These are phyloP conservation scores for Lymantria monacha DNA, from an alignment of 2,888 invertebrate genomes.

Conservation along the genomic window DNA sequence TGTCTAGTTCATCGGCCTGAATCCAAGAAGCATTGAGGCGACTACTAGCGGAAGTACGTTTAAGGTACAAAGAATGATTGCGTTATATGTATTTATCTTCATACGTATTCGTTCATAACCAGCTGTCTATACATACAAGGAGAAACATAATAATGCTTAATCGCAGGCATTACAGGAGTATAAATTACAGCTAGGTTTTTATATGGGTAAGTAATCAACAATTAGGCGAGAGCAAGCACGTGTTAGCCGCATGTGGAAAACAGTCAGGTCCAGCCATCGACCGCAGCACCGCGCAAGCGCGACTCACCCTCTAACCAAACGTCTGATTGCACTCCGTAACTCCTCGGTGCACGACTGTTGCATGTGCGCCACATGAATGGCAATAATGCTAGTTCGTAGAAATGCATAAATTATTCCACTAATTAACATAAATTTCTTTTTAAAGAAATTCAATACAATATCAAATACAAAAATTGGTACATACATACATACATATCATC, in stretches of 20 bases:
- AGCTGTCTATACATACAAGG: constrained; percentile 4
- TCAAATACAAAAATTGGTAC: too few relatives aligned
- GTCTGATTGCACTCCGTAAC: constrained; percentile 42
- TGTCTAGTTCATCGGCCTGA: constrained; percentile 69
- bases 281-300: constrained; percentile 68
- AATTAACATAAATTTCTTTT: too few relatives aligned
- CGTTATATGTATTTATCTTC: constrained; percentile 19
- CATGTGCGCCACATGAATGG: constrained; percentile 20
- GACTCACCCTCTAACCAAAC: constrained; percentile 45
- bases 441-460: too few relatives aligned
- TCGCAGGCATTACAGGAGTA: neutral
- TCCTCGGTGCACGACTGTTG: constrained; percentile 47
- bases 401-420: neutral
- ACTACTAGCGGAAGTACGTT: constrained; percentile 58
- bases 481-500: too few relatives aligned
- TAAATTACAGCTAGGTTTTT: neutral
- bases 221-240: constrained; percentile 48
- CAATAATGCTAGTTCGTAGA: constrained; percentile 15
- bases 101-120: constrained; percentile 22
- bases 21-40: constrained; percentile 55
- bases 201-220: constrained; percentile 13
- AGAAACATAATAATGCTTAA: neutral
- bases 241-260: constrained; percentile 60
- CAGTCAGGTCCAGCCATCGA: constrained; percentile 49
- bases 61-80: constrained; percentile 36